A percentile compares a stretch with the other conserved stretches of the same genome.
Evolutionary conservation across 2,888 invertebrate genomes (phyloP).

Genomic region (Coenonympha glycerion): DNA sequence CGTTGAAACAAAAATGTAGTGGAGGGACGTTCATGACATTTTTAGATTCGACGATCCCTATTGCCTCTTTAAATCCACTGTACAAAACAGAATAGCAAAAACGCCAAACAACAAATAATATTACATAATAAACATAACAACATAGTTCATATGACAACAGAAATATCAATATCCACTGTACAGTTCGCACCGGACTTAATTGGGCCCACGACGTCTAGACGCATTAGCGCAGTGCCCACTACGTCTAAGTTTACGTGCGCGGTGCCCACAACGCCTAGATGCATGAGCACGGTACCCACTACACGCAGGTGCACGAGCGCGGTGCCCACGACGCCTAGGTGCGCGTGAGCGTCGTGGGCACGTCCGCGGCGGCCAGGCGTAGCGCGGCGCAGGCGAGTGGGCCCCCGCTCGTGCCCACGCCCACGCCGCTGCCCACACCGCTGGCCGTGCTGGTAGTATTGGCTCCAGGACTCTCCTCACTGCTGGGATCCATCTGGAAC

Average conservation of each 20-base stretch:
- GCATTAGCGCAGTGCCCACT: no score
- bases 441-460: background rate
- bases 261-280: no score
- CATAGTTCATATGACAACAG: constrained; percentile 5
- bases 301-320: no score
- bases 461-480: background rate
- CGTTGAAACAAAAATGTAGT: no score
- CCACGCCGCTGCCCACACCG: background rate
- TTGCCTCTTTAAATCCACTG: background rate
- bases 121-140: background rate
- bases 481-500: constrained; percentile 8
- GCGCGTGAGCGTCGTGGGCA: constrained; percentile 36
- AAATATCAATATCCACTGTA: constrained; percentile 6
- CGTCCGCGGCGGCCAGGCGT: constrained; percentile 53
- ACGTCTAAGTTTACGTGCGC: no score
- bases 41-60: background rate
- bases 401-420: constrained; percentile 29
- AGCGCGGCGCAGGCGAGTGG: constrained; percentile 53
- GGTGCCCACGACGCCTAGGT: no score
- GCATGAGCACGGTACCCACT: no score
- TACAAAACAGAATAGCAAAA: background rate
- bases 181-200: no score
- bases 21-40: no score
- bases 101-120: background rate
- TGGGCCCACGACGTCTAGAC: no score